A percentile compares a stretch with the other conserved stretches of the same genome.
Evolutionary conservation across 2,113 vertebrate genomes (phyloP).

Genomic region (Clarias batrachus): DNA sequence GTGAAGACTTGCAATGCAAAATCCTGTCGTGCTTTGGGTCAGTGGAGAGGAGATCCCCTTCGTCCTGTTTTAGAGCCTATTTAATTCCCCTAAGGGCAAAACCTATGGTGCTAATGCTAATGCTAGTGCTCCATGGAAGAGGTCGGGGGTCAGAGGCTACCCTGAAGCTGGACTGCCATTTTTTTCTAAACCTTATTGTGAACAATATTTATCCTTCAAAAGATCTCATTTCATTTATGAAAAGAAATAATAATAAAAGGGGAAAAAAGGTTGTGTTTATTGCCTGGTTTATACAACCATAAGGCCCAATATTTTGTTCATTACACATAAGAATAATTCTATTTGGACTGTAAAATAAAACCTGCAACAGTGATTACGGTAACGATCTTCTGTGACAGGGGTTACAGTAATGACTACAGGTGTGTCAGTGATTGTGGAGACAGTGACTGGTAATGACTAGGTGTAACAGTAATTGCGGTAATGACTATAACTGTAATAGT

Average conservation of each 20-base stretch:
- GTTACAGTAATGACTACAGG: not conserved
- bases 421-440: not conserved
- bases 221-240: conserved; percentile 48
- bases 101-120: conserved; percentile 69
- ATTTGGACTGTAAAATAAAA: not conserved
- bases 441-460: not conserved
- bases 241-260: conserved; percentile 55
- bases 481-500: not conserved
- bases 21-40: conserved; percentile 88
- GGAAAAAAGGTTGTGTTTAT: conserved; percentile 51
- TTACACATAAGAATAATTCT: not conserved
- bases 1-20: conserved; percentile 80
- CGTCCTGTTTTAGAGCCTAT: conserved; percentile 72
- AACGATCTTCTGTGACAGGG: not conserved
- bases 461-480: not conserved
- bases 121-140: conserved; percentile 80
- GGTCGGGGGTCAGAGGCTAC: conserved; percentile 85
- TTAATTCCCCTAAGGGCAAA: conserved; percentile 63
- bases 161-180: conserved; percentile 77
- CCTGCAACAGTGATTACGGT: not conserved
- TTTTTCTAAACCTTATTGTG: conserved; percentile 90
- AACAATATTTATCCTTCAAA: conserved; percentile 69
- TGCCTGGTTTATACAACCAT: too few species aligned
- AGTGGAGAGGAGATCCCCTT: conserved; percentile 78
- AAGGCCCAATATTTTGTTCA: not conserved